phyloP scores from a whole-genome alignment of 2,888 invertebrate species.

The Drosophila diplacantha region DNA sequence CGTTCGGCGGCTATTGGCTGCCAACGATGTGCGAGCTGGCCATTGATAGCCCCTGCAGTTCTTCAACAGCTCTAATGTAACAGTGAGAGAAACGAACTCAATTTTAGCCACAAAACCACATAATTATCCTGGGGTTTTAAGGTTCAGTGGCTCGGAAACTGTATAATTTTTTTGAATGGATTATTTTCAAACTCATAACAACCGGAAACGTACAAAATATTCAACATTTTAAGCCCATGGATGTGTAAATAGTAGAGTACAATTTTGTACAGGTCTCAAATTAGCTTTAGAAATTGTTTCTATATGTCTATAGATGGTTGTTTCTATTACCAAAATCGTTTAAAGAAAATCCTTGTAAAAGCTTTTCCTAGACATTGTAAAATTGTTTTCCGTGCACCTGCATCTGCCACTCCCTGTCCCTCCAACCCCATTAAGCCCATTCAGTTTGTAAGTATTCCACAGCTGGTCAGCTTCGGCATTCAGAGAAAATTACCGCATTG shows the following conservation, averaged over 20 bases:
- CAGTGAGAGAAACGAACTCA: slow-evolving; percentile 7
- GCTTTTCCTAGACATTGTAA: neutral
- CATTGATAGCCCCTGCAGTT: slow-evolving; percentile 51
- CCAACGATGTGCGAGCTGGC: slow-evolving; percentile 66
- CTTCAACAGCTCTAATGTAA: slow-evolving; percentile 26
- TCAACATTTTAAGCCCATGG: neutral
- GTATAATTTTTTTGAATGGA: neutral
- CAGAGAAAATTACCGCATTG: slow-evolving; percentile 58
- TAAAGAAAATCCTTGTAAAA: neutral
- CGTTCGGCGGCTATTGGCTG: slow-evolving; percentile 56
- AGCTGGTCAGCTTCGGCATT: slow-evolving; percentile 49
- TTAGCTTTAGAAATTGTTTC: too few relatives aligned
- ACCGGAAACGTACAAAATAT: neutral
- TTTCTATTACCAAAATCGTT: too few relatives aligned
- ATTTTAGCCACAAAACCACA: neutral
- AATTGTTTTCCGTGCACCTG: slow-evolving; percentile 13
- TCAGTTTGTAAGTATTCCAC: slow-evolving; percentile 51
- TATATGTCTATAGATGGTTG: too few relatives aligned
- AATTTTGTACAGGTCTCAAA: too few relatives aligned
- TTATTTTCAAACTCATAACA: neutral
- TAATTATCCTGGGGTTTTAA: neutral
- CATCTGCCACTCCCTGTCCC: slow-evolving; percentile 5
- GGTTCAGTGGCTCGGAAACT: neutral
- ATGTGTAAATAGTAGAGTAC: too few relatives aligned
- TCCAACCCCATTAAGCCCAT: slow-evolving; percentile 2